A percentile compares a stretch with the other conserved stretches of the same genome.
These are phyloP conservation scores for Caenorhabditis wallacei DNA, from an alignment of 2,888 invertebrate genomes.

Conservation along the genomic window DNA sequence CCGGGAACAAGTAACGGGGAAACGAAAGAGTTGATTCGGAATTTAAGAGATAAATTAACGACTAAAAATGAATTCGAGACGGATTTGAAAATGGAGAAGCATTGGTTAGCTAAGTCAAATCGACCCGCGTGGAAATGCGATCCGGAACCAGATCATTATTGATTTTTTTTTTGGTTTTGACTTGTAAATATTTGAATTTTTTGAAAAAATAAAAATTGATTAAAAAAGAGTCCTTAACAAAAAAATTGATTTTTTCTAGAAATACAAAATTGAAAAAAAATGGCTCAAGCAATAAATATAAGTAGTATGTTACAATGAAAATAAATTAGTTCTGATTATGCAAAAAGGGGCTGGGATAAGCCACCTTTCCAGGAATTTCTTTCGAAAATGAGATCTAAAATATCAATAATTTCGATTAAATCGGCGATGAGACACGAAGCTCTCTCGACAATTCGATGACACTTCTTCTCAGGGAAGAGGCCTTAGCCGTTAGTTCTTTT, in stretches of 20 bases:
- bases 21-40: constrained; percentile 15
- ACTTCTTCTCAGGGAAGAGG: constrained; percentile 52
- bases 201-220: not conserved
- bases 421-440: constrained; percentile 32
- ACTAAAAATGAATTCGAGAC: constrained; percentile 23
- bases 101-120: constrained; percentile 10
- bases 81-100: constrained; percentile 32
- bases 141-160: not conserved
- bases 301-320: no score
- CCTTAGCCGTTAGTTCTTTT: constrained; percentile 74
- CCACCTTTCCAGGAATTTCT: no score
- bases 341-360: not conserved
- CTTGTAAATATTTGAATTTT: constrained; percentile 14
- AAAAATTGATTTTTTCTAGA: no score
- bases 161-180: constrained; percentile 1
- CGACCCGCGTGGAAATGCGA: not conserved
- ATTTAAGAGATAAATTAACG: constrained; percentile 7
- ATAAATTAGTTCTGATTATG: no score
- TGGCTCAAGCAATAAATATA: no score
- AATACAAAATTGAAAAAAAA: not conserved
- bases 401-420: constrained; percentile 1
- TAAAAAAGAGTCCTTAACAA: no score
- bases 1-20: constrained; percentile 25
- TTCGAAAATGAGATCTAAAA: not conserved
- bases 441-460: constrained; percentile 66